Conservation (phyloP, 2,113 vertebrate genomes). For the Trinectes maculatus region DNA sequence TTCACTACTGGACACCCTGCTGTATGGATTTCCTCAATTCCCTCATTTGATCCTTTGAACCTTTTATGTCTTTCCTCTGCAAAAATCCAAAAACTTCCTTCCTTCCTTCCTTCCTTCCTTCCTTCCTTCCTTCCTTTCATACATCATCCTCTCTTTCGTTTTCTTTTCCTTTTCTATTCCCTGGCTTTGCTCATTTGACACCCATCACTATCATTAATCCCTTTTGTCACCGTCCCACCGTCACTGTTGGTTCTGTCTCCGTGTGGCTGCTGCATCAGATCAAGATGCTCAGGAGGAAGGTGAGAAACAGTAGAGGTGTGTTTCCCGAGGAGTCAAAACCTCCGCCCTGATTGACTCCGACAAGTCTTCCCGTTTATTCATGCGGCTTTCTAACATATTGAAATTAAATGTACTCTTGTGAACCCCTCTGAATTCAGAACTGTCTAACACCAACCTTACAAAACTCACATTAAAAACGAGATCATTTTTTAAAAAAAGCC, state of each 20-base stretch:
- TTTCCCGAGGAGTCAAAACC: slow-evolving; percentile 1
- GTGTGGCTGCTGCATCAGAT: slow-evolving; percentile 55
- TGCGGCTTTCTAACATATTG: slow-evolving; percentile 8
- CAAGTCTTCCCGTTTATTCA: too few species aligned
- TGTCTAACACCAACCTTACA: background rate
- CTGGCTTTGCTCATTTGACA: too few species aligned
- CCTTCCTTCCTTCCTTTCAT: background rate
- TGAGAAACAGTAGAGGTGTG: slow-evolving; percentile 38
- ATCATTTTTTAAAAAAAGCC: too few species aligned
- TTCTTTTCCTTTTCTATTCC: background rate
- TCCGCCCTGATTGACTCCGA: too few species aligned
- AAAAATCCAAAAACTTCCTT: too few species aligned
- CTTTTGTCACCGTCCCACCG: background rate
- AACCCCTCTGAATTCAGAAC: background rate
- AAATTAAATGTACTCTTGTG: too few species aligned
- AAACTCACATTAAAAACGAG: too few species aligned
- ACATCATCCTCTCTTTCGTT: background rate
- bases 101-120: background rate
- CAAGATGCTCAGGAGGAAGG: slow-evolving; percentile 71
- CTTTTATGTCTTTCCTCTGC: too few species aligned
- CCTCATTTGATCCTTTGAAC: too few species aligned
- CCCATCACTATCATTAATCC: background rate
- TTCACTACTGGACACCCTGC: too few species aligned
- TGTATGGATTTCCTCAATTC: too few species aligned
- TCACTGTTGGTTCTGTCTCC: slow-evolving; percentile 29